Evolutionary conservation across 1,140 invertebrate species (phyloP).

Genomic region (Pogonus chalceus): DNA sequence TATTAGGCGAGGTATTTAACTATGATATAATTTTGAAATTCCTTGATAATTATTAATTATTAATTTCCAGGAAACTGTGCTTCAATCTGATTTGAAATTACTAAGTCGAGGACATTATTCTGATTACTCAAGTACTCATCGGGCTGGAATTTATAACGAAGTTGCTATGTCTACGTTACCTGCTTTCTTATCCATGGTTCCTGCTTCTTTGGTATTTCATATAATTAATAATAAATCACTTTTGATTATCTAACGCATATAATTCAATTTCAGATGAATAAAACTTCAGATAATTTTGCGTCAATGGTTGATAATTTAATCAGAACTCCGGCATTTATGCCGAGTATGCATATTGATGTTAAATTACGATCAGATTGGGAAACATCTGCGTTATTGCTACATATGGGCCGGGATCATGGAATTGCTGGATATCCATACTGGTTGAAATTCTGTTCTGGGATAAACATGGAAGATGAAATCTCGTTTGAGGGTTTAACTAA

Average conservation of each 20-base stretch:
- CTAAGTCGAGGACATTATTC: slow-evolving; percentile 54
- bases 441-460: slow-evolving; percentile 53
- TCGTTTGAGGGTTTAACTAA: slow-evolving; percentile 55
- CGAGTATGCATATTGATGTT: slow-evolving; percentile 38
- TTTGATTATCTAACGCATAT: slow-evolving; percentile 5
- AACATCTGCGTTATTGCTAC: slow-evolving; percentile 44
- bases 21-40: background rate
- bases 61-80: slow-evolving; percentile 49
- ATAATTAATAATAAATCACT: no score
- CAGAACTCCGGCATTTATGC: slow-evolving; percentile 36
- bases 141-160: slow-evolving; percentile 63
- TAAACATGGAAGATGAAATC: slow-evolving; percentile 31
- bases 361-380: slow-evolving; percentile 37
- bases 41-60: slow-evolving; percentile 12
- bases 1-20: slow-evolving; percentile 53
- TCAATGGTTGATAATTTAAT: slow-evolving; percentile 38
- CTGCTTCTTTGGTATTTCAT: slow-evolving; percentile 40
- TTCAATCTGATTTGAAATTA: slow-evolving; percentile 52
- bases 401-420: slow-evolving; percentile 82
- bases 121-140: slow-evolving; percentile 73
- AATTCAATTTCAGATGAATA: slow-evolving; percentile 25
- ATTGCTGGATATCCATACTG: slow-evolving; percentile 74
- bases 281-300: slow-evolving; percentile 33
- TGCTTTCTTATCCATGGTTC: slow-evolving; percentile 65
- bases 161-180: slow-evolving; percentile 64